These are phyloP conservation scores for Notothenia rossii DNA, from an alignment of 2,113 vertebrate genomes.

Conservation along the genomic window DNA sequence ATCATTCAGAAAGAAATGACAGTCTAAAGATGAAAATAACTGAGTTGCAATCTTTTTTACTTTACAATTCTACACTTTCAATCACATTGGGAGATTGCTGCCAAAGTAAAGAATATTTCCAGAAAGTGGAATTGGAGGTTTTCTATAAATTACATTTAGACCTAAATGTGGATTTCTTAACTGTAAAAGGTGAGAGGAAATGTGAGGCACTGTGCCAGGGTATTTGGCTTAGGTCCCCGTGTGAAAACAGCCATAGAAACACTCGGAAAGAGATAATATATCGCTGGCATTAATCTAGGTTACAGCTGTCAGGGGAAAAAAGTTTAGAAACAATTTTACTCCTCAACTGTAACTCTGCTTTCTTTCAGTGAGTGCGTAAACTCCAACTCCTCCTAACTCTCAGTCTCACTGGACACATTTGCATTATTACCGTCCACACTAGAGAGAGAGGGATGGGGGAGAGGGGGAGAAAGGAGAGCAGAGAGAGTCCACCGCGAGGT, in stretches of 20 bases:
- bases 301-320: constrained; percentile 48
- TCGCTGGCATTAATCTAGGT: constrained; percentile 34
- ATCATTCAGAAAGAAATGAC: too few species aligned
- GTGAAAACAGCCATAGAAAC: constrained; percentile 48
- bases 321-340: constrained; percentile 34
- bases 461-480: constrained; percentile 12
- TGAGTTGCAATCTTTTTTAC: too few species aligned
- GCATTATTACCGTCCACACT: constrained; percentile 39
- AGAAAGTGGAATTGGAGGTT: background rate
- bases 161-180: background rate
- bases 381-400: constrained; percentile 21
- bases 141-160: background rate
- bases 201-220: constrained; percentile 26
- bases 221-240: constrained; percentile 17
- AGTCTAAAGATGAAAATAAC: too few species aligned
- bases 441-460: background rate
- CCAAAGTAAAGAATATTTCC: background rate
- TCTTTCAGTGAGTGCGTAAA: constrained; percentile 25
- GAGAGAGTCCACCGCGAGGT: constrained; percentile 32
- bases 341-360: constrained; percentile 33
- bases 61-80: background rate
- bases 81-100: constrained; percentile 22
- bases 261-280: constrained; percentile 22
- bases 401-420: constrained; percentile 54
- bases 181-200: constrained; percentile 27